Conservation (phyloP, 2,797 vertebrate species). For the Prunella strophiata region DNA sequence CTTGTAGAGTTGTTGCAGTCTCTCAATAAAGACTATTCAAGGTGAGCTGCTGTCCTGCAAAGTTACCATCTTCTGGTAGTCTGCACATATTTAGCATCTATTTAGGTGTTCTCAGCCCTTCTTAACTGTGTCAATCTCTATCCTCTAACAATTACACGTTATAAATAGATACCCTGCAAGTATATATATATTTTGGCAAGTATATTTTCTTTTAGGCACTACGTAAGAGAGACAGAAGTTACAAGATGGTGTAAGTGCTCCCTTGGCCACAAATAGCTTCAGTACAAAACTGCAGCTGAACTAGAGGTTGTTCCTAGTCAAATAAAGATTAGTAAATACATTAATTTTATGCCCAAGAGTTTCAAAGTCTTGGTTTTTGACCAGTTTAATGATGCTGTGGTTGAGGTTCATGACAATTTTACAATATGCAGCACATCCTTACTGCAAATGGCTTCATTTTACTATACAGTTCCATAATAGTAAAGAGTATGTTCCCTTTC, state of each 20-base stretch:
- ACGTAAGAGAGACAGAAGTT: not conserved
- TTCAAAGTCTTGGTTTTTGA: not conserved
- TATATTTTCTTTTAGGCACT: not conserved
- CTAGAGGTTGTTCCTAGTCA: not conserved
- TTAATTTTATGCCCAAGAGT: not conserved
- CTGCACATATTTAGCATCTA: not conserved
- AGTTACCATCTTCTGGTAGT: not conserved
- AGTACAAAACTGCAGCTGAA: not conserved
- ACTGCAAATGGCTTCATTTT: slow-evolving; percentile 15
- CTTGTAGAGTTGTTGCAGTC: not conserved
- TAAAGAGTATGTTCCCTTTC: not conserved
- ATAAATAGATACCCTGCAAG: not conserved
- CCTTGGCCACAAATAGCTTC: not conserved
- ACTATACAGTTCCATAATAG: not conserved
- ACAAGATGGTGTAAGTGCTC: not conserved
- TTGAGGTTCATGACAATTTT: slow-evolving; percentile 29
- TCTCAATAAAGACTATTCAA: not conserved
- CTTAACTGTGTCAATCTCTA: not conserved
- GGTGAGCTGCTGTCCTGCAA: not conserved
- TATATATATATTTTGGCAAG: not conserved
- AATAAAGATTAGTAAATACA: not conserved
- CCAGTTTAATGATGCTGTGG: not conserved
- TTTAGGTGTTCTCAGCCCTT: not conserved
- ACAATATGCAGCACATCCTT: not conserved
- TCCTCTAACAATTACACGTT: not conserved